phyloP scores from a whole-genome alignment of 2,888 invertebrate species.

The Drosophila limbata region DNA sequence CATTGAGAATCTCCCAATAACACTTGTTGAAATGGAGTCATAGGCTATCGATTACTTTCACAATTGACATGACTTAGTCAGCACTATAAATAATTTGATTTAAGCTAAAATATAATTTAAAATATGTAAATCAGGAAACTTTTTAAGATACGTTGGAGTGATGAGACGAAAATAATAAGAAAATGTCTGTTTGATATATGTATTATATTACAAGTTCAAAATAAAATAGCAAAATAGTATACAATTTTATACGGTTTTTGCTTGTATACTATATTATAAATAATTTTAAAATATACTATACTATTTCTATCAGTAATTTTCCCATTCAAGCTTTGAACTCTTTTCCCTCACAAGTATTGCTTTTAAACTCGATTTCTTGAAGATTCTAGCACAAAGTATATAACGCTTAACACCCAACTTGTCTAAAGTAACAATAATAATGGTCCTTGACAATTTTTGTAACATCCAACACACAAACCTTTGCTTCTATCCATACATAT shows the following conservation, averaged over 20 bases:
- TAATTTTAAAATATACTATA: not conserved
- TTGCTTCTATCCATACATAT: constrained; percentile 1
- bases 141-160: no score
- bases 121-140: no score
- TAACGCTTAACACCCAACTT: constrained; percentile 13
- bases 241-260: no score
- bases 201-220: no score
- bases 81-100: not conserved
- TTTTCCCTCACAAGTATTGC: not conserved
- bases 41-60: not conserved
- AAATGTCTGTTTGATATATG: no score
- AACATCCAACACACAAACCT: constrained; percentile 11
- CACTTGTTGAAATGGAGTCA: not conserved
- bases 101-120: no score
- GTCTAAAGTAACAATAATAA: constrained; percentile 33
- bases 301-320: not conserved
- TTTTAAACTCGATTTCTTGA: not conserved
- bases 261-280: no score
- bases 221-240: no score
- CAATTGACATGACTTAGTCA: not conserved
- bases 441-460: constrained; percentile 37
- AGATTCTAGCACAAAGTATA: not conserved
- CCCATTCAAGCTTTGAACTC: not conserved
- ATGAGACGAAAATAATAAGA: no score
- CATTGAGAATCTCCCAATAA: not conserved